Base-by-base conservation (phyloP, 2,888 invertebrate genomes). In the Formica aserva region DNA sequence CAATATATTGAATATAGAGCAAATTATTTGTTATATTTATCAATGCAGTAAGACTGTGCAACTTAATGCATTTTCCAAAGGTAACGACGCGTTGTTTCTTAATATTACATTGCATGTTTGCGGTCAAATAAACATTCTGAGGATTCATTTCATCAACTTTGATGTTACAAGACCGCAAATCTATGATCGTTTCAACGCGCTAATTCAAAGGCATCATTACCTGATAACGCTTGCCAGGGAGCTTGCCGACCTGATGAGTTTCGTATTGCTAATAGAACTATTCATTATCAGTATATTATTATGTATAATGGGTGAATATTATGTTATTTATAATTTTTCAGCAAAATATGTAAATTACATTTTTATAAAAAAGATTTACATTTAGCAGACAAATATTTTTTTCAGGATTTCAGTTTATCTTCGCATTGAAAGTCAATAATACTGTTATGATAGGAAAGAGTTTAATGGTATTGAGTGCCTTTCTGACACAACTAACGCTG, bases 401-500 rank as follows among this genome's bases (percentile, higher is more conserved):
- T 81, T 52, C 67, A 90, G 91, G 90, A 63, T 85, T 90, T 55
- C 88, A 85, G 55, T 83, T 88, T 22, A 71, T 90, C 13, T 35
- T 88, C 35, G 85, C 84, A 3, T 66, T 91, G 0, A 82, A 87
- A 29, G 74, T 82, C 6, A 72, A 84, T 3, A 75, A 91, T 57
- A 60, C 81, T 18, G 65, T 86, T 38, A 85, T 87, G 1, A 82
- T 88, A 3, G 52, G 74, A 0, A 90, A 88, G 62, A 84, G 85
- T 63, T 38, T 87, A 15, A 62, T 85, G 8, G 38, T 87, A 5
- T 84, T 86, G 22, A 74, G 67, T 77, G 77, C 82, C 82, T 86
- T 90, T 81, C 52, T 90, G 4, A 45, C 82, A 41, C 89, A 26
- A 26, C 26, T 26, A 26, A 26, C 26, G 26, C 26, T 26, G 26